Conservation (phyloP, 1,140 invertebrate genomes). For the Palaemon carinicauda region DNA sequence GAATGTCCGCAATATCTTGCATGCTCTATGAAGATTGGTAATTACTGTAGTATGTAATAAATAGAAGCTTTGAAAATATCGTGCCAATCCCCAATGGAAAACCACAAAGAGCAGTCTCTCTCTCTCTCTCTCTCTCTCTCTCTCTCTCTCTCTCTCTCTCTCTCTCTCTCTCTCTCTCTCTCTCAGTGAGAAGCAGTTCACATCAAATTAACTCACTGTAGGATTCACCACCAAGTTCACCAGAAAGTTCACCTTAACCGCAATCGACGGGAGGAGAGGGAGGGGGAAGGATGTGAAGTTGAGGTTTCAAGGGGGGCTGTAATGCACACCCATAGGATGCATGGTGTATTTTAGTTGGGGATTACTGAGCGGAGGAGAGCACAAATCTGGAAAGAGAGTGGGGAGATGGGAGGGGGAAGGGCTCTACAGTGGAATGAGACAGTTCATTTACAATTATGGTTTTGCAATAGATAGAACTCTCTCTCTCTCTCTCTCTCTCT, state of each 20-base stretch:
- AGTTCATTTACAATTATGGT: neutral
- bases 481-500: neutral
- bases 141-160: neutral
- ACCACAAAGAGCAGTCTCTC: no score
- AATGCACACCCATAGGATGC: no score
- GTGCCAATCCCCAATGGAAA: no score
- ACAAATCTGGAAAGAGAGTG: neutral
- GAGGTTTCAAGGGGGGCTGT: no score
- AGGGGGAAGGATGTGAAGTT: neutral
- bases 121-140: neutral
- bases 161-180: neutral
- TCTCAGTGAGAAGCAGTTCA: no score
- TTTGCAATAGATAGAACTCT: neutral
- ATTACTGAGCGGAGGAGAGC: neutral
- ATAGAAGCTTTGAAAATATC: no score
- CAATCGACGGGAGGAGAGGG: neutral
- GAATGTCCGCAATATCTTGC: no score
- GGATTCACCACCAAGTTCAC: neutral
- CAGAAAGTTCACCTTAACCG: neutral
- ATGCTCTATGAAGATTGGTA: no score
- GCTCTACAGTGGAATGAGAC: neutral
- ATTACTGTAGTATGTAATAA: no score
- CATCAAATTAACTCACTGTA: no score
- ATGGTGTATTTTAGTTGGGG: neutral
- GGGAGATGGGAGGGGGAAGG: neutral